Evolutionary conservation across 2,797 vertebrate species (phyloP).

Genomic region (Halcyon smyrnensis): DNA sequence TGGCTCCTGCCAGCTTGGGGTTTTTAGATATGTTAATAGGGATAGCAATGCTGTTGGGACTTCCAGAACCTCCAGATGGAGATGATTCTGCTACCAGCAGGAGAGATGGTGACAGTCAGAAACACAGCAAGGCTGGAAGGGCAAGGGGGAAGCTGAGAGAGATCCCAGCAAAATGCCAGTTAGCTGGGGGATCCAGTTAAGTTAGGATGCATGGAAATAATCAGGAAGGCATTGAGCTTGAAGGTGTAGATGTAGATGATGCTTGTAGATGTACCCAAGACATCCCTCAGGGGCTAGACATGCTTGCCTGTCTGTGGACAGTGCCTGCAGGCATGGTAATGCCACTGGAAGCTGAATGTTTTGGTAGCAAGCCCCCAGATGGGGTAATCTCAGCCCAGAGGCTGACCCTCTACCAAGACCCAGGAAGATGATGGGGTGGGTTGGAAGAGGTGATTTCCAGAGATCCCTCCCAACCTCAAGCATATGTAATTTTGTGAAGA

Average conservation of each 20-base stretch:
- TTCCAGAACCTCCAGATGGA: slow-evolving; percentile 47
- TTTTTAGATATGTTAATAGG: not conserved
- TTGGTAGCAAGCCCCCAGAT: not conserved
- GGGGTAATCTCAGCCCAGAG: not conserved
- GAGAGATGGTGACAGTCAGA: slow-evolving; percentile 19
- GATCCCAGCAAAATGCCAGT: not conserved
- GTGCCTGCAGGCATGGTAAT: not conserved
- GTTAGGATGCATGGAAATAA: not conserved
- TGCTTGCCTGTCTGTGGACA: not conserved
- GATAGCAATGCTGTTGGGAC: not conserved
- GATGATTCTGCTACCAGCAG: not conserved
- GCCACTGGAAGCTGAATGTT: not conserved
- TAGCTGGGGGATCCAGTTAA: not conserved
- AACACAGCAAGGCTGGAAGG: slow-evolving; percentile 16
- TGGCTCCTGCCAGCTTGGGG: not conserved
- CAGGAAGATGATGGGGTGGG: not conserved
- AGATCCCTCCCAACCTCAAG: not conserved
- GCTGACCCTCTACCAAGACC: not conserved
- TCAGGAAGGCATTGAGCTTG: not conserved
- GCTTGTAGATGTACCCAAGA: not conserved
- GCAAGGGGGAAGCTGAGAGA: not conserved
- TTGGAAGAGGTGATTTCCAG: not conserved
- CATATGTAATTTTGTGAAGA: not conserved
- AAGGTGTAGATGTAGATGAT: too few relatives aligned
- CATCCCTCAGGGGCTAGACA: not conserved